A percentile compares a stretch with the other conserved stretches of the same genome.
These are phyloP conservation scores for Ctenicera cuprea DNA, from an alignment of 2,888 invertebrate species.

Conservation along the genomic window DNA sequence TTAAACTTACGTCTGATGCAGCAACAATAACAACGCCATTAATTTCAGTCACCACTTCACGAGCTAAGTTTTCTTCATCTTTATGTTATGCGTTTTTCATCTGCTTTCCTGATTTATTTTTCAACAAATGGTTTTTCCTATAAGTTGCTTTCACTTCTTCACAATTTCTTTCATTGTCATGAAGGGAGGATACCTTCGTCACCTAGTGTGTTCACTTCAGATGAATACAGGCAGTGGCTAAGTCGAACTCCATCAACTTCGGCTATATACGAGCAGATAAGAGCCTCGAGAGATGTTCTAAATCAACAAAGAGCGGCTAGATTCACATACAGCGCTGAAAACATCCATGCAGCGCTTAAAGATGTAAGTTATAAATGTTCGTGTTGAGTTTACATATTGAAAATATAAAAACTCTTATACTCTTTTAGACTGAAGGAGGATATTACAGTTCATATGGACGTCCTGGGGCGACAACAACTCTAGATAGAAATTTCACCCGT, in stretches of 20 bases:
- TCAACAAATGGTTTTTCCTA: conserved; percentile 28
- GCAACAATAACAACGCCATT: conserved; percentile 32
- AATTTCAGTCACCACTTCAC: conserved; percentile 13
- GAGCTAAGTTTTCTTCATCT: conserved; percentile 16
- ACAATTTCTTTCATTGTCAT: conserved; percentile 56
- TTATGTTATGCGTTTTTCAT: conserved; percentile 35
- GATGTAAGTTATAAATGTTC: conserved; percentile 78
- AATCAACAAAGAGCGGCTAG: conserved; percentile 83
- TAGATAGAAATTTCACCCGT: conserved; percentile 80
- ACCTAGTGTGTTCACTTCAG: conserved; percentile 85
- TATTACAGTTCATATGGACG: conserved; percentile 78
- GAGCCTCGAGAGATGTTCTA: conserved; percentile 84
- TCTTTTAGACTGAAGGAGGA: conserved; percentile 68
- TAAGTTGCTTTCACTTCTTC: conserved; percentile 55
- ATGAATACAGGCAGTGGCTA: conserved; percentile 95
- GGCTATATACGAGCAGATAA: conserved; percentile 93
- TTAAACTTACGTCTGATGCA: conserved; percentile 21
- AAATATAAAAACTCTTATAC: not conserved
- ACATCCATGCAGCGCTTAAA: conserved; percentile 89
- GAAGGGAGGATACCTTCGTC: conserved; percentile 69
- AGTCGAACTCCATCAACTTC: conserved; percentile 93
- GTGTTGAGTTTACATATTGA: not conserved
- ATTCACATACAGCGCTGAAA: conserved; percentile 93
- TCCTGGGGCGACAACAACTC: conserved; percentile 80
- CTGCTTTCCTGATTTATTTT: conserved; percentile 39